Evolutionary conservation across 2,113 vertebrate species (phyloP).

Genomic region (Lepus europaeus): DNA sequence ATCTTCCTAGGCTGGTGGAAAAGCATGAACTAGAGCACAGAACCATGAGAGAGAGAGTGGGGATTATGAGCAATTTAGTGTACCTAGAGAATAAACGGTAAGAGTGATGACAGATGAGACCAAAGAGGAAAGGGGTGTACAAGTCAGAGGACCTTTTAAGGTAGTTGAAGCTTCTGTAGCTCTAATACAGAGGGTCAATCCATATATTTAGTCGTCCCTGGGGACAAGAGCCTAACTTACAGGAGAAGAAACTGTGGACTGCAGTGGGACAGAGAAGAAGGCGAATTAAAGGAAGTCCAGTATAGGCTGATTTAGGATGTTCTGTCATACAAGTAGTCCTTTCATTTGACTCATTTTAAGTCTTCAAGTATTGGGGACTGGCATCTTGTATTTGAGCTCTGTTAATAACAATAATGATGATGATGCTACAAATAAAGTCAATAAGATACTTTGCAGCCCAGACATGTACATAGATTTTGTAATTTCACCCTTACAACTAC

Average conservation of each 20-base stretch:
- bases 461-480: conserved; percentile 21
- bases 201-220: background rate
- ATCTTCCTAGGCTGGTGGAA: conserved; percentile 1
- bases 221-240: background rate
- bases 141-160: background rate
- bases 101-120: background rate
- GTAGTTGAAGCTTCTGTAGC: background rate
- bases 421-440: background rate
- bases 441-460: background rate
- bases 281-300: background rate
- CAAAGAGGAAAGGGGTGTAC: background rate
- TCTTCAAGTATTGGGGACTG: background rate
- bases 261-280: background rate
- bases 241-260: background rate
- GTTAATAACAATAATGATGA: background rate
- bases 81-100: background rate
- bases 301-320: background rate
- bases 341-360: background rate
- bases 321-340: background rate
- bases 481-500: background rate
- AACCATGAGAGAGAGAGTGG: background rate
- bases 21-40: background rate
- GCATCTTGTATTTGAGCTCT: conserved; percentile 6
- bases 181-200: background rate
- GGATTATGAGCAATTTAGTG: background rate